Percentiles rank a stretch among this genome's conserved stretches.
phyloP scores from a whole-genome alignment of 2,888 invertebrate species.

The Empis livida region DNA sequence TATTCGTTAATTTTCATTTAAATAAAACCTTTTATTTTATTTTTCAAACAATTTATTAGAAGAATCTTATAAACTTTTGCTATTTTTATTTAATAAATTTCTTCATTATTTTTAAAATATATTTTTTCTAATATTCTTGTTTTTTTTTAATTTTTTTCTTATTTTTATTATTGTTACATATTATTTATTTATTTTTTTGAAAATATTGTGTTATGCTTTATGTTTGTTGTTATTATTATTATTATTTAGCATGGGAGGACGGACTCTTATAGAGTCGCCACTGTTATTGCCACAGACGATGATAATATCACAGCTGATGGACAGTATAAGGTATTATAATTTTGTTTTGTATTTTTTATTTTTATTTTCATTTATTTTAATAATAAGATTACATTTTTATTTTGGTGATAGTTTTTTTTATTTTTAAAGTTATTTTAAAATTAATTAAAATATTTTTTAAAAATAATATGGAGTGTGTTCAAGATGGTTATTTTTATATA shows the following conservation, averaged over 20 bases:
- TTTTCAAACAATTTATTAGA: too few relatives aligned
- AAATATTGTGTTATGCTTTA: slow-evolving; percentile 8
- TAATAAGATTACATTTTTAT: not conserved
- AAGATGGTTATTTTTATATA: too few relatives aligned
- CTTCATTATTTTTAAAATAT: too few relatives aligned
- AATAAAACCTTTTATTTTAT: too few relatives aligned
- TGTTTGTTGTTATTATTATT: slow-evolving; percentile 16
- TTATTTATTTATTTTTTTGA: slow-evolving; percentile 14
- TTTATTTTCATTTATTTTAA: not conserved
- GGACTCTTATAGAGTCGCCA: slow-evolving; percentile 96
- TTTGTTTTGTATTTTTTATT: too few relatives aligned
- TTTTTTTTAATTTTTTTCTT: slow-evolving; percentile 3
- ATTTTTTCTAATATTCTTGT: not conserved
- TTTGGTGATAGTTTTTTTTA: not conserved
- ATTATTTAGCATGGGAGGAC: slow-evolving; percentile 79
- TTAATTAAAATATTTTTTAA: too few relatives aligned
- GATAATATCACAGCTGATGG: slow-evolving; percentile 94
- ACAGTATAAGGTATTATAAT: slow-evolving; percentile 62
- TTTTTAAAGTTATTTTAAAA: too few relatives aligned
- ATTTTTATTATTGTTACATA: slow-evolving; percentile 9
- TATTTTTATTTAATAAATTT: too few relatives aligned
- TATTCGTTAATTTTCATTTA: too few relatives aligned
- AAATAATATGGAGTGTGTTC: too few relatives aligned
- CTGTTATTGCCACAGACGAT: slow-evolving; percentile 80
- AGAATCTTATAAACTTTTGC: too few relatives aligned